Percentiles rank a stretch among this genome's conserved stretches.
These are phyloP conservation scores for Myotis myotis DNA, from an alignment of 2,797 vertebrate genomes.

Conservation along the genomic window DNA sequence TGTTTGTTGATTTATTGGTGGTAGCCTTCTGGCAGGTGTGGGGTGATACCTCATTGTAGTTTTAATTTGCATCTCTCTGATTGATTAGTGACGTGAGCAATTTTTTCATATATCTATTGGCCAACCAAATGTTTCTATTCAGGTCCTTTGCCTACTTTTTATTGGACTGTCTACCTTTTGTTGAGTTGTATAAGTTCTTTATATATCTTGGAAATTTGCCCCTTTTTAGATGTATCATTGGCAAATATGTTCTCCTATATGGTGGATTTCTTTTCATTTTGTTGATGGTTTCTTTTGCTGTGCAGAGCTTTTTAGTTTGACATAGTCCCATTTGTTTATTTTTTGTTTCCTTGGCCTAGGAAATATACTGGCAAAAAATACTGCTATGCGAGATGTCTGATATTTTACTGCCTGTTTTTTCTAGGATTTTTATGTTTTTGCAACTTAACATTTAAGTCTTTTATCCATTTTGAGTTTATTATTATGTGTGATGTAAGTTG, in stretches of 20 bases:
- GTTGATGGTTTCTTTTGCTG: not conserved
- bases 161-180: not conserved
- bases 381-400: not conserved
- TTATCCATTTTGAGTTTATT: not conserved
- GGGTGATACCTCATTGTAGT: not conserved
- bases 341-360: not conserved
- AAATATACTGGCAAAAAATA: not conserved
- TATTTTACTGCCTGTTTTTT: not conserved
- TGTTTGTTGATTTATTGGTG: not conserved
- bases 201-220: not conserved
- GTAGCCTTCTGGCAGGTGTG: not conserved
- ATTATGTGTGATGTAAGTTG: not conserved
- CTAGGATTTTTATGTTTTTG: not conserved
- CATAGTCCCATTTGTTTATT: not conserved
- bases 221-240: not conserved
- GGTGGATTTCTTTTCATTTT: not conserved
- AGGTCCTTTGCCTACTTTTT: not conserved
- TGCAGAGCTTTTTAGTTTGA: not conserved
- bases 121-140: not conserved
- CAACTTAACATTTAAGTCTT: not conserved
- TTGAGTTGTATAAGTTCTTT: not conserved
- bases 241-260: not conserved
- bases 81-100: not conserved
- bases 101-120: not conserved
- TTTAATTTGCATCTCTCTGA: not conserved